phyloP scores from a whole-genome alignment of 2,797 vertebrate species.

The Pangasius macronema region DNA sequence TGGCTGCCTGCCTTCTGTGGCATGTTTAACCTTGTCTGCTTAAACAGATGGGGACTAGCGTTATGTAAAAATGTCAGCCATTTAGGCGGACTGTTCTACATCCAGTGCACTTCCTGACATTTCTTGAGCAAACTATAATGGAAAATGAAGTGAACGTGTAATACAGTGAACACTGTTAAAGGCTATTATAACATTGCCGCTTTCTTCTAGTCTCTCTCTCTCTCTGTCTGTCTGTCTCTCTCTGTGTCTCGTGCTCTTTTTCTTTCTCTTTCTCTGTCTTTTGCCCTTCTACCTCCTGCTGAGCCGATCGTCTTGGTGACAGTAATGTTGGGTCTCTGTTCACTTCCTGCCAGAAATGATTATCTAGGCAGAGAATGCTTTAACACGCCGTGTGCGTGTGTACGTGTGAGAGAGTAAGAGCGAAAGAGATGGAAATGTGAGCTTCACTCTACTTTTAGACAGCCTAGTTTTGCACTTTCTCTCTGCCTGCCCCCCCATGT shows the following conservation, averaged over 20 bases:
- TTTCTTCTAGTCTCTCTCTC: background rate
- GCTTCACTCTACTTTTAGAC: constrained; percentile 22
- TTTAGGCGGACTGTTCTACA: background rate
- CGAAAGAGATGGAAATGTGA: constrained; percentile 14
- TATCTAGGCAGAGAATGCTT: constrained; percentile 16
- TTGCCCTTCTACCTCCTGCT: constrained; percentile 40
- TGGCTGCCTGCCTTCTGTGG: constrained; percentile 55
- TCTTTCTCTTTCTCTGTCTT: constrained; percentile 12
- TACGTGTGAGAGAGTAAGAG: background rate
- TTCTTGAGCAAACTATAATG: constrained; percentile 4
- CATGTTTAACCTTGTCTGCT: constrained; percentile 67
- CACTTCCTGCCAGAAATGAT: constrained; percentile 38
- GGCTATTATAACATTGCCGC: constrained; percentile 4
- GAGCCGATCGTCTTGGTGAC: constrained; percentile 40
- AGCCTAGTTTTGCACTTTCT: constrained; percentile 4
- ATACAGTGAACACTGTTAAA: constrained; percentile 5
- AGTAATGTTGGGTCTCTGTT: constrained; percentile 30
- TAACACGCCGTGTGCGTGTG: constrained; percentile 18
- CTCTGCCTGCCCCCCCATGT: background rate
- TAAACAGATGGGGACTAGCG: constrained; percentile 62
- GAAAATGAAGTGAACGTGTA: background rate
- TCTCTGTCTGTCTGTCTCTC: background rate
- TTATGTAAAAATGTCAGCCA: constrained; percentile 47
- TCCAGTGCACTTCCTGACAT: constrained; percentile 5
- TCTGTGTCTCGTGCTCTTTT: constrained; percentile 15